Evolutionary conservation across 2,113 vertebrate genomes (phyloP).

Genomic region (Tursiops truncatus): DNA sequence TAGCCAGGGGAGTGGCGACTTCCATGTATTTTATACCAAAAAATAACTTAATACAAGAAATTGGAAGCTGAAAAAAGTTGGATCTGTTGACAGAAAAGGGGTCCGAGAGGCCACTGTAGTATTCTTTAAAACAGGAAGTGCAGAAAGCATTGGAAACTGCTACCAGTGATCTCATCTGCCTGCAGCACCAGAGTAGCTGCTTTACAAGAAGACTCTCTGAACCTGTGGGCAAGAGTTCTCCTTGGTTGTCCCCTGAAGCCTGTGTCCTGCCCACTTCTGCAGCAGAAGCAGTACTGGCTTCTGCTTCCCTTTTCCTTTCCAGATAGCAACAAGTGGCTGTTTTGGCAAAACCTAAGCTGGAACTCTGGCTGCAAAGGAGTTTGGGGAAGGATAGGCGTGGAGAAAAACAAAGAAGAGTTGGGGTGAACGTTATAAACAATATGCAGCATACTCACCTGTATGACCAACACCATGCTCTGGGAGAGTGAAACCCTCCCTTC

Average conservation of each 20-base stretch:
- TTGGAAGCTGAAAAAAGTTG: neutral
- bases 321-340: neutral
- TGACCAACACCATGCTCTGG: neutral
- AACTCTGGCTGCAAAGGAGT: neutral
- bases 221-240: neutral
- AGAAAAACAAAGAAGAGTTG: neutral
- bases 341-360: neutral
- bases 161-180: neutral
- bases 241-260: neutral
- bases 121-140: neutral
- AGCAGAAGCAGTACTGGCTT: neutral
- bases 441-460: neutral
- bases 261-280: neutral
- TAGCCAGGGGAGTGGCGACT: neutral
- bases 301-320: neutral
- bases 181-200: neutral
- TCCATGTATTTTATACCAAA: neutral
- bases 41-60: neutral
- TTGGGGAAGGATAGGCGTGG: neutral
- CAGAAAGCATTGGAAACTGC: neutral
- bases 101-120: neutral
- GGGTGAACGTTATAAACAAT: neutral
- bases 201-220: too few relatives aligned
- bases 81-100: neutral
- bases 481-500: neutral